Evolutionary conservation across 2,888 invertebrate genomes (phyloP).

Genomic region (Euspilapteryx auroguttella): DNA sequence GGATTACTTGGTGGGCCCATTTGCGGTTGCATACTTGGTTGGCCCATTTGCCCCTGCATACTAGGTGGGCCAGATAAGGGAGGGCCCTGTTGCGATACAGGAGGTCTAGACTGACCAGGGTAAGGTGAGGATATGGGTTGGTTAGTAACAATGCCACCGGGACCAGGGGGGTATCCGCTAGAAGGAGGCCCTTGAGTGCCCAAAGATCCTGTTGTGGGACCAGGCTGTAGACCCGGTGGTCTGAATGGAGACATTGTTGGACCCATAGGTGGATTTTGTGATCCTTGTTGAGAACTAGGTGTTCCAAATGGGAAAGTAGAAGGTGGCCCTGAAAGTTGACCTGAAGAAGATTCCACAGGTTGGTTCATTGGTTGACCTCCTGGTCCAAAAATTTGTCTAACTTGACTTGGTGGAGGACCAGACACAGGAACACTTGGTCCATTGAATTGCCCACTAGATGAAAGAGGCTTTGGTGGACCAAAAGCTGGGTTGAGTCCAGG

Average conservation of each 20-base stretch:
- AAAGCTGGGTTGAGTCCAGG: no score
- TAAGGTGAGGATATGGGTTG: no score
- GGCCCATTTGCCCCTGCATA: slow-evolving; percentile 7
- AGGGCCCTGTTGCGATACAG: no score
- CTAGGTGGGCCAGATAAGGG: slow-evolving; percentile 1
- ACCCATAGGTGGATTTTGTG: not conserved
- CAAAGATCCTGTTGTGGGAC: no score
- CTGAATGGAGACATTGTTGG: slow-evolving; percentile 1
- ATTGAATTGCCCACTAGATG: not conserved
- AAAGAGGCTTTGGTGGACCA: no score
- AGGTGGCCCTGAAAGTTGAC: slow-evolving; percentile 9
- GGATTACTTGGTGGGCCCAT: not conserved
- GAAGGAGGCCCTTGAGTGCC: no score
- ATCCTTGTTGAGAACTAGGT: not conserved
- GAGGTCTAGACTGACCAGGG: no score
- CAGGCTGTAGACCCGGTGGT: slow-evolving; percentile 1
- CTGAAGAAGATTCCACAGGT: no score
- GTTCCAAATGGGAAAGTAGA: slow-evolving; percentile 1
- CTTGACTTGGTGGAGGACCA: slow-evolving; percentile 10
- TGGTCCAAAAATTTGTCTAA: no score
- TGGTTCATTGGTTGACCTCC: no score
- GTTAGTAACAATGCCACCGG: no score
- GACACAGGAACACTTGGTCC: slow-evolving; percentile 6
- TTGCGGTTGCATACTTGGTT: slow-evolving; percentile 10
- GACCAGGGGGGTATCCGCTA: no score